These are phyloP conservation scores for Leptinotarsa tumamoca DNA, from an alignment of 2,888 invertebrate genomes.

Conservation along the genomic window DNA sequence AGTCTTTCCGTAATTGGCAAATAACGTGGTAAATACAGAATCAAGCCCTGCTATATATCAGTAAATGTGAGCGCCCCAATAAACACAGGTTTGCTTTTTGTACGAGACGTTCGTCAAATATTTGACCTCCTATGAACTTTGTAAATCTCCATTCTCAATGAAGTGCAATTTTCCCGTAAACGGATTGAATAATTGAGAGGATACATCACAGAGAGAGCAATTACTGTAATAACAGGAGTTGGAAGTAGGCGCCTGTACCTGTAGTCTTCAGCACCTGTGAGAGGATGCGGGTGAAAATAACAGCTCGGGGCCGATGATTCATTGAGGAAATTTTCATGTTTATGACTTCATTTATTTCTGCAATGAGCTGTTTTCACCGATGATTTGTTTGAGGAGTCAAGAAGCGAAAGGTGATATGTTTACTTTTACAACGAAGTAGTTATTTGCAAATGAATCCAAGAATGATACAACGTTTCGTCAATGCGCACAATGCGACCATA, in stretches of 20 bases:
- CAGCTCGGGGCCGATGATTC: not conserved
- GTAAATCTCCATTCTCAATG: slow-evolving; percentile 4
- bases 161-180: slow-evolving; percentile 22
- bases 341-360: slow-evolving; percentile 18
- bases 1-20: not conserved
- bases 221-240: slow-evolving; percentile 32
- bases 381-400: not conserved
- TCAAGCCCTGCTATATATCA: not conserved
- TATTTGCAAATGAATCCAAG: not conserved
- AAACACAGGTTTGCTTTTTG: not conserved
- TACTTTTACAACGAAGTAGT: not conserved
- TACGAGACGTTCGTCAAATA: slow-evolving; percentile 19
- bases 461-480: no score
- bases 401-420: not conserved
- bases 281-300: slow-evolving; percentile 19
- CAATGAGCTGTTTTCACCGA: not conserved
- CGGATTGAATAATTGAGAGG: slow-evolving; percentile 26
- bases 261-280: slow-evolving; percentile 19
- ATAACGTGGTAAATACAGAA: not conserved
- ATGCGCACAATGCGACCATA: no score
- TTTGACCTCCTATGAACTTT: slow-evolving; percentile 31
- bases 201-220: slow-evolving; percentile 33
- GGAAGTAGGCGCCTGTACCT: slow-evolving; percentile 17
- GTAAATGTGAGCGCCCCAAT: not conserved
- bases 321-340: slow-evolving; percentile 5